Evolutionary conservation across 2,797 vertebrate genomes (phyloP), one percentile per base, ranked within the genome.

Genomic region (Cirrhinus mrigala): DNA sequence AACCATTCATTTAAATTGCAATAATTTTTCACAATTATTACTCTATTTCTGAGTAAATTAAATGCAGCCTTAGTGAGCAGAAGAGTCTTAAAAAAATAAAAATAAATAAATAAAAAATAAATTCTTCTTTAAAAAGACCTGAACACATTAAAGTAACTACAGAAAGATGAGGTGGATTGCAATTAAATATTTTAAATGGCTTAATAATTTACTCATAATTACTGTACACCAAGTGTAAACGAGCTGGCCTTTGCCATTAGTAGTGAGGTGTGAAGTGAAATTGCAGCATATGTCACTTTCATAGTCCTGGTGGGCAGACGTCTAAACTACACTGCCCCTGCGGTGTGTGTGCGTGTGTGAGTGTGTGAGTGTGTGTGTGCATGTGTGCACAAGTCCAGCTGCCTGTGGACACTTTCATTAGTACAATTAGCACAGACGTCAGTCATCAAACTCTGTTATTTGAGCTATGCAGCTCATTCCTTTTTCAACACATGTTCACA

Each of bases 391-490:
- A 33, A 90, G 89, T 94, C 94, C 94, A 94, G 93, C 94, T 93
- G 94, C 90, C 93, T 82, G 84, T 86, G 90, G 88, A 94, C 93
- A 95, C 94, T 92, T 95, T 95, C 93, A 93, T 96, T 95, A 95
- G 69, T 86, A 87, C 89, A 94, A 95, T 95, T 94, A 95, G 89
- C 87, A 94, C 89, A 91, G 79, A 86, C 80, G 92, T 91, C 94
- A 95, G 79, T 95, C 94, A 94, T 15, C 89, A 83, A 60, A 73
- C 44, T 48, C 33, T 52, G 24, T 24, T 68, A 79, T 74, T n/a
- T 66, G 60, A 79, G 78, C 20, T 48, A 33, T 22, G 27, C 50
- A 22, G 18, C 50, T 74, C 71, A 50, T 50, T 50, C 8, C 50
- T 29, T 15, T 50, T 62, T 40, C 37, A 40, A 40, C 37, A 40